Evolutionary conservation across 1,140 invertebrate genomes (phyloP).

Genomic region (Zaprionus vittiger): DNA sequence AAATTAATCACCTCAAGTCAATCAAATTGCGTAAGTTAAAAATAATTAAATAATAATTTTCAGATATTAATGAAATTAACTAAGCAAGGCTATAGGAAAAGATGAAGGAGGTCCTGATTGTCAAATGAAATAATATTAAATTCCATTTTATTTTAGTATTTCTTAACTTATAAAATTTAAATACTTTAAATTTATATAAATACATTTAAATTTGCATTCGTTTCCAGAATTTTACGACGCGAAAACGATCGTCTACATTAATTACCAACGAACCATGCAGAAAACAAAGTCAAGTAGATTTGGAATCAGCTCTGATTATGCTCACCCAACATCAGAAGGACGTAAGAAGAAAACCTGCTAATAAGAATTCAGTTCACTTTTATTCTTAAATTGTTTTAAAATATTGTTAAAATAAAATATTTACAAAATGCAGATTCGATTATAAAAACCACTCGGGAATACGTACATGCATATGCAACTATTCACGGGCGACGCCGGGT

Average conservation of each 20-base stretch:
- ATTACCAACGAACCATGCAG: not conserved
- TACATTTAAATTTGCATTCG: not conserved
- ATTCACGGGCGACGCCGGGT: not conserved
- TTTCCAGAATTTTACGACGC: not conserved
- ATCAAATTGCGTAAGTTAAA: slow-evolving; percentile 11
- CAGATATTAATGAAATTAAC: not conserved
- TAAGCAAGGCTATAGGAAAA: too few relatives aligned
- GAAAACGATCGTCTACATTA: slow-evolving; percentile 3
- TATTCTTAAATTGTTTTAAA: not conserved
- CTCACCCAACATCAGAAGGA: slow-evolving; percentile 14
- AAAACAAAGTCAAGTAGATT: slow-evolving; percentile 15
- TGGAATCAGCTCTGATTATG: slow-evolving; percentile 20
- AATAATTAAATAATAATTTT: not conserved
- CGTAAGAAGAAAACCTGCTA: slow-evolving; percentile 10
- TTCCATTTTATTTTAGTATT: too few relatives aligned
- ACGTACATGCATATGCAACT: too few relatives aligned
- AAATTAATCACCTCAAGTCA: not conserved
- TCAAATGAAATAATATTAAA: too few relatives aligned
- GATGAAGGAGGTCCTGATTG: too few relatives aligned
- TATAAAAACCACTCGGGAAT: not conserved
- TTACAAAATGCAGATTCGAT: not conserved
- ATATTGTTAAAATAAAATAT: not conserved
- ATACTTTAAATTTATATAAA: too few relatives aligned
- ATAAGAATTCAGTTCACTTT: not conserved
- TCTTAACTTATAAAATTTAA: too few relatives aligned